Evolutionary conservation across 2,888 invertebrate genomes (phyloP), one percentile per base, ranked within the genome.

Genomic region (Drosophila mettleri): DNA sequence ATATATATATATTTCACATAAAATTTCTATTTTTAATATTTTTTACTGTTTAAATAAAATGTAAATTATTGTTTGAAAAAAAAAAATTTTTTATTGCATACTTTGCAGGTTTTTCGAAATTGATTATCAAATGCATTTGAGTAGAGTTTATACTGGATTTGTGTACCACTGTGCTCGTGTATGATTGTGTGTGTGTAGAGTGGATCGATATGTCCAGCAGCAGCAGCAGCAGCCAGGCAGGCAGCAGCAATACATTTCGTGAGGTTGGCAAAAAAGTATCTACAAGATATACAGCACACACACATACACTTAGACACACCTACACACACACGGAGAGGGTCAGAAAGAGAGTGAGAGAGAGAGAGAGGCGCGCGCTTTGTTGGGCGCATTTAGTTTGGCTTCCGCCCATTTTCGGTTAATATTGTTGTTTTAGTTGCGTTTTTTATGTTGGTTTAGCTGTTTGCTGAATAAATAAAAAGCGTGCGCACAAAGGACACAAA

Each of bases 181-280:
- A 0, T 27, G 8, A 7, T 14, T 31, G 31, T 39, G 20, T 45
- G 34, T 33, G 36, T 20, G 31, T 29, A n/a, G 36, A 51, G 41
- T 59, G 69, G 74, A 87, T 83, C 83, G 88, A 83, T 87, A 82
- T 68, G 83, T 82, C 78, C 81, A 72, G 80, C 80, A 79, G 79
- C 69, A 76, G 62, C 68, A 72, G 54, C 31, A 68, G 33, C 54
- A 53, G 53, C 68, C 83, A 78, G 81, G 55, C 43, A 54, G 53
- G 84, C 84, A 69, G 80, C 84, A 74, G 84, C 78, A 80, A 75
- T 72, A 68, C 54, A 59, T 34, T 70, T 63, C 78, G 70, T 85
- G 82, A 59, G 80, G 67, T 69, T 62, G 48, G 69, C 62, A 65
- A 86, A 83, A 86, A 84, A 57, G 82, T 83, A 87, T 87, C 83